Base-by-base conservation (phyloP, 2,888 invertebrate species). In the Pristionchus entomophagus region DNA sequence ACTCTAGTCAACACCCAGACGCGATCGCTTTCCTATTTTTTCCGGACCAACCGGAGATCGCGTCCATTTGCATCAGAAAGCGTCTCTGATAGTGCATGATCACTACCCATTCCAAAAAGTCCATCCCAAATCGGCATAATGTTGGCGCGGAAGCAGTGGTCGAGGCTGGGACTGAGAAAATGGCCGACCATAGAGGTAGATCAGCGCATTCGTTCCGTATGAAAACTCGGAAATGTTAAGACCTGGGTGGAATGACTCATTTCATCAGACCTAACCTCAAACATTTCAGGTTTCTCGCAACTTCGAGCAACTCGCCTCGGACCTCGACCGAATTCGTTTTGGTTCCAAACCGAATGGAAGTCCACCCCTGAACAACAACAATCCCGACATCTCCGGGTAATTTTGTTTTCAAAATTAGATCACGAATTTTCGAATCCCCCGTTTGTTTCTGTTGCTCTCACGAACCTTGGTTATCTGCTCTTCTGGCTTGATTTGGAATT, bases 271-370 rank as follows among this genome's bases (percentile, higher is more conserved):
- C n/a, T n/a, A n/a, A n/a, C n/a, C n/a, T n/a, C n/a, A n/a, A n/a
- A 29, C 59, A 59, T 82, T 80, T 0, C 91, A 93, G 90, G 92
- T 93, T 56, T 91, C 90, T 56, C 89, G 90, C 65, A 91, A 92
- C 87, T 93, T 93, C 87, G 87, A 87, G 77, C 91, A 93, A 45
- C 88, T 93, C 86, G 91, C 91, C 19, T 86, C 89, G 38, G 93
- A 93, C 86, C 87, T 93, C 82, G 93, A 93, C 56, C 88, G 91
- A 6, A 91, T 92, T 78, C 89, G 59, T 2, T 59, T 41, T 53
- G 85, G 85, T 8, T 29, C 41, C 6, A 49, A 62, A 14, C 4
- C 83, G 41, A 62, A 62, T 62, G 49, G 38, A 32, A 59, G 53
- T 22, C 82, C 82, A 29, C 53, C 59, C 0, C 38, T 59, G 35